Evolutionary conservation across 2,797 vertebrate species (phyloP).

Genomic region (Schizopygopsis pylzovi): DNA sequence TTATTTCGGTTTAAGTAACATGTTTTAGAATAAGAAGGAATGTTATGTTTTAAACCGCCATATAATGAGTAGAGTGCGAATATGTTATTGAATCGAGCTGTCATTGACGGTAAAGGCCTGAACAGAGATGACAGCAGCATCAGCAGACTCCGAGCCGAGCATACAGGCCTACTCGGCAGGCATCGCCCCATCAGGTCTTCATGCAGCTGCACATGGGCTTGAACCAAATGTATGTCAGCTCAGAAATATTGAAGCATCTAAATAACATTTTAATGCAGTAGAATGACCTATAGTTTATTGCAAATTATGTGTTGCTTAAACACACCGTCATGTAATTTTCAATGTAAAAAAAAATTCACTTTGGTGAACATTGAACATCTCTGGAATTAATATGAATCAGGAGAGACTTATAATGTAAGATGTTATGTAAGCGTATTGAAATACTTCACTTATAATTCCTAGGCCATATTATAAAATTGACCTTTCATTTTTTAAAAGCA

Average conservation of each 20-base stretch:
- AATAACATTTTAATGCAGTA: background rate
- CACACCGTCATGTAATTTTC: background rate
- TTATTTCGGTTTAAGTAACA: background rate
- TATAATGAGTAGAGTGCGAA: background rate
- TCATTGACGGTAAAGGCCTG: slow-evolving; percentile 33
- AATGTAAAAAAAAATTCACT: background rate
- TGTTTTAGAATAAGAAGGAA: background rate
- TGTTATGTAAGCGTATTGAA: background rate
- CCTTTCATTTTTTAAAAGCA: background rate
- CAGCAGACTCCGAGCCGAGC: background rate
- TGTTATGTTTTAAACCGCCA: background rate
- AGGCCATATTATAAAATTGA: background rate
- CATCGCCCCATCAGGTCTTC: slow-evolving; percentile 70
- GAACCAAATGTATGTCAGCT: background rate
- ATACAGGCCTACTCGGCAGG: slow-evolving; percentile 48
- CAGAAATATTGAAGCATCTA: background rate
- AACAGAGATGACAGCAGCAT: background rate
- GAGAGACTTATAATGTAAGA: background rate
- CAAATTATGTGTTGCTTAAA: background rate
- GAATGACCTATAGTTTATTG: background rate
- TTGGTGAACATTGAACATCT: background rate
- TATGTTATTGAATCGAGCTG: background rate
- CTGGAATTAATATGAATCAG: background rate
- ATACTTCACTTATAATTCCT: background rate
- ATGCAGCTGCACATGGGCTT: slow-evolving; percentile 10